Evolutionary conservation across 2,888 invertebrate species (phyloP).

Genomic region (Exocentrus adspersus): DNA sequence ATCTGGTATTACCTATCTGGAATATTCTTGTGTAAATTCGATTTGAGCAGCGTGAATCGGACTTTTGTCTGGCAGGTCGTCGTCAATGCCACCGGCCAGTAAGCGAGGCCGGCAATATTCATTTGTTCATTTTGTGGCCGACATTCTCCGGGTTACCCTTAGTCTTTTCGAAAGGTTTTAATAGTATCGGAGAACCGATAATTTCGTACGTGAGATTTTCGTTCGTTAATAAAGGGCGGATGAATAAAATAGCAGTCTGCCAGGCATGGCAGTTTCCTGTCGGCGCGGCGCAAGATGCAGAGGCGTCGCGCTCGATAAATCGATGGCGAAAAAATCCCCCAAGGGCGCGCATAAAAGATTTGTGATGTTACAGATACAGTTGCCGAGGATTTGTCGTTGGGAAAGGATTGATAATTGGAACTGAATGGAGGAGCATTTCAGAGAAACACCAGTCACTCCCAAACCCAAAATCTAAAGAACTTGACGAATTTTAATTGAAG

Average conservation of each 20-base stretch:
- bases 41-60: slow-evolving; percentile 44
- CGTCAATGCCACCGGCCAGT: slow-evolving; percentile 53
- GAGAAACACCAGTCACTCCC: too few relatives aligned
- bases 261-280: slow-evolving; percentile 18
- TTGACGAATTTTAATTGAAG: too few relatives aligned
- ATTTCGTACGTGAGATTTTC: slow-evolving; percentile 25
- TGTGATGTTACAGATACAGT: too few relatives aligned
- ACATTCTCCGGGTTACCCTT: slow-evolving; percentile 13
- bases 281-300: slow-evolving; percentile 11
- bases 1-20: slow-evolving; percentile 31
- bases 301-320: slow-evolving; percentile 25
- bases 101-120: slow-evolving; percentile 44
- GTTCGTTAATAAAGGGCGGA: slow-evolving; percentile 16
- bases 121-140: slow-evolving; percentile 24
- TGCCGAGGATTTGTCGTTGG: too few relatives aligned
- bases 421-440: too few relatives aligned
- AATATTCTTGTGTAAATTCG: slow-evolving; percentile 32
- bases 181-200: slow-evolving; percentile 27
- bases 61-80: slow-evolving; percentile 46
- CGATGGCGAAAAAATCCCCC: slow-evolving; percentile 4
- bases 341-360: slow-evolving; percentile 18
- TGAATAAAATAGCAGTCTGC: slow-evolving; percentile 11
- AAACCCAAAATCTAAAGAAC: too few relatives aligned
- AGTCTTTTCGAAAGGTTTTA: slow-evolving; percentile 20
- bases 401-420: too few relatives aligned